phyloP scores from a whole-genome alignment of 2,113 vertebrate species.

The Platichthys stellatus region DNA sequence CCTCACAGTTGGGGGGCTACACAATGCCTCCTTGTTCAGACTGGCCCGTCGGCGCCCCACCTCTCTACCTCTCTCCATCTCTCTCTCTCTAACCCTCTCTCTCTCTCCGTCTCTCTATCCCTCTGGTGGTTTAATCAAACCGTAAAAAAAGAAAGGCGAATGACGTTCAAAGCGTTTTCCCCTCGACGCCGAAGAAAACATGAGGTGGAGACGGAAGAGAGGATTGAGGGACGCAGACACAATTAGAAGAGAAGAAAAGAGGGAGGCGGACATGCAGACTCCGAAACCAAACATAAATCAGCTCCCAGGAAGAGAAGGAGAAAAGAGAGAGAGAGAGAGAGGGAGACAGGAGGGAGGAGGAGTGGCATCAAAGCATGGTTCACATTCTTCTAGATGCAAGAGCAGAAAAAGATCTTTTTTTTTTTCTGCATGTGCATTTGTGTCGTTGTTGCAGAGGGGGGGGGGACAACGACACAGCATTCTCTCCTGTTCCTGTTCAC shows the following conservation, averaged over 20 bases:
- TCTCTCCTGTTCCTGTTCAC: too few relatives aligned
- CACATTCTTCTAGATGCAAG: slow-evolving; percentile 63
- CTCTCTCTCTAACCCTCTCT: slow-evolving; percentile 53
- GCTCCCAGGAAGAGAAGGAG: slow-evolving; percentile 45
- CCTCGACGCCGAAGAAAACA: neutral
- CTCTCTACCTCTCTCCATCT: slow-evolving; percentile 57
- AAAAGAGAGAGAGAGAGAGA: slow-evolving; percentile 20
- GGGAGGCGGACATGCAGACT: slow-evolving; percentile 50
- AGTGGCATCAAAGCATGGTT: slow-evolving; percentile 71
- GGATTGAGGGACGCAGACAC: slow-evolving; percentile 7
- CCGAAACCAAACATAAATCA: slow-evolving; percentile 71
- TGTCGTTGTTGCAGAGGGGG: neutral
- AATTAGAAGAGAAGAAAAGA: slow-evolving; percentile 7
- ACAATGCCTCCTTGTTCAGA: slow-evolving; percentile 81
- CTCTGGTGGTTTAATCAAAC: slow-evolving; percentile 60
- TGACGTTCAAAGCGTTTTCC: slow-evolving; percentile 20
- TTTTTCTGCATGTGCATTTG: slow-evolving; percentile 11
- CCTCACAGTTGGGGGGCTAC: slow-evolving; percentile 73
- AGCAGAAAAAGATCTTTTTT: slow-evolving; percentile 37
- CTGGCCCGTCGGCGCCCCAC: slow-evolving; percentile 65
- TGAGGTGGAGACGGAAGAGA: neutral
- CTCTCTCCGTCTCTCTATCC: slow-evolving; percentile 34
- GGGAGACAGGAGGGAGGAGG: slow-evolving; percentile 38
- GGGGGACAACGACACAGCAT: too few relatives aligned
- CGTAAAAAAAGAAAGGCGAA: slow-evolving; percentile 27